These are phyloP conservation scores for Nasonovia ribisnigri DNA, from an alignment of 2,888 invertebrate genomes.

Conservation along the genomic window DNA sequence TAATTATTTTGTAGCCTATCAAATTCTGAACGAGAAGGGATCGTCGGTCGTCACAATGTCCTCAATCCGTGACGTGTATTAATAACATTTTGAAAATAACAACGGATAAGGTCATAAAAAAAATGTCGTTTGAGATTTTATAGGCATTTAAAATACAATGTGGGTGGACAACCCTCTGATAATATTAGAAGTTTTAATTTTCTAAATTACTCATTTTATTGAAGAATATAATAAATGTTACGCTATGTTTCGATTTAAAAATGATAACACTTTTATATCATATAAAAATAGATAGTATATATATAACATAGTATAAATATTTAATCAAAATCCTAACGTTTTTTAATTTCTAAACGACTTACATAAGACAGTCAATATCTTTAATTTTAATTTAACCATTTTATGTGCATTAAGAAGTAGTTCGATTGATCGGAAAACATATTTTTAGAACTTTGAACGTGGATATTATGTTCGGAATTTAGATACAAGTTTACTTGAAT, in stretches of 20 bases:
- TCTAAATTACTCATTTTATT: neutral
- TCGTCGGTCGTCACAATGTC: neutral
- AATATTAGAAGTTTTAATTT: neutral
- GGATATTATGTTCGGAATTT: neutral
- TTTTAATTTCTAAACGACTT: neutral
- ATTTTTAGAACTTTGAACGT: neutral
- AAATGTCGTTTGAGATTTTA: neutral
- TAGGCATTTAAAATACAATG: slow-evolving; percentile 2
- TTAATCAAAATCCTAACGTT: neutral
- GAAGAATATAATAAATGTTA: neutral
- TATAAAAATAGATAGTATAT: neutral
- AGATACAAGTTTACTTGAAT: neutral
- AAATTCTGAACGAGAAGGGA: neutral
- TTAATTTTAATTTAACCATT: neutral
- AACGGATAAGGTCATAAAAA: neutral
- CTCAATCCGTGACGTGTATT: neutral
- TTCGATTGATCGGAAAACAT: neutral
- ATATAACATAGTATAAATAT: neutral
- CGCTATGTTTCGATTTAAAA: neutral
- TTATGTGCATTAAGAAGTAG: neutral
- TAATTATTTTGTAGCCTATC: neutral
- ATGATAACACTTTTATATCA: neutral
- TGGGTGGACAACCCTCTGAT: neutral
- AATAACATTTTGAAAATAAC: neutral
- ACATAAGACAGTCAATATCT: neutral